Conservation (phyloP, 1,140 invertebrate species). For the Drosophila lowei region DNA sequence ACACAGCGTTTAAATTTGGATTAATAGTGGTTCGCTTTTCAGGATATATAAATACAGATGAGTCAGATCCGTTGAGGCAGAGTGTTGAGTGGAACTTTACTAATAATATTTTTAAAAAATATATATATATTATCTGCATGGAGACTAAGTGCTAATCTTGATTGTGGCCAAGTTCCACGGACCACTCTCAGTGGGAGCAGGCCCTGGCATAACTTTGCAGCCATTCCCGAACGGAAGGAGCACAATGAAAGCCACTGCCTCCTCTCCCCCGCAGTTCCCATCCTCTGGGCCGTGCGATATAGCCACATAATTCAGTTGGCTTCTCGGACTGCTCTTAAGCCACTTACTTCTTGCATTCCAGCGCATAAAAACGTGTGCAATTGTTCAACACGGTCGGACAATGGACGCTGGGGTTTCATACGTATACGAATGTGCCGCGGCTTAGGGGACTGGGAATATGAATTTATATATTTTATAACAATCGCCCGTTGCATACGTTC, state of each 20-base stretch:
- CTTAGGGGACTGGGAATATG: constrained; percentile 51
- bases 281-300: constrained; percentile 14
- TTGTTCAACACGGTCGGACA: constrained; percentile 68
- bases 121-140: no score
- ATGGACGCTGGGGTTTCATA: constrained; percentile 71
- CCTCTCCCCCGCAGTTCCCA: no score
- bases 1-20: constrained; percentile 6
- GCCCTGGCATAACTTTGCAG: not conserved
- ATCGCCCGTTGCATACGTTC: constrained; percentile 49
- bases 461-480: constrained; percentile 55
- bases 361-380: constrained; percentile 74
- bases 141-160: constrained; percentile 16
- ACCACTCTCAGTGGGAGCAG: constrained; percentile 11
- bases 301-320: constrained; percentile 68
- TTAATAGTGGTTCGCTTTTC: constrained; percentile 9
- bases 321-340: constrained; percentile 64
- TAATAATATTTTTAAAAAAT: no score
- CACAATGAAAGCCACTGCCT: constrained; percentile 29
- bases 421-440: constrained; percentile 22
- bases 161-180: constrained; percentile 6
- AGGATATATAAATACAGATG: not conserved
- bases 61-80: not conserved
- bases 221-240: not conserved
- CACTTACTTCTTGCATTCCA: constrained; percentile 78
- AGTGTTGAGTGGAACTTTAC: not conserved